Conservation (phyloP, 2,797 vertebrate species). For the Periophthalmus magnuspinnatus region DNA sequence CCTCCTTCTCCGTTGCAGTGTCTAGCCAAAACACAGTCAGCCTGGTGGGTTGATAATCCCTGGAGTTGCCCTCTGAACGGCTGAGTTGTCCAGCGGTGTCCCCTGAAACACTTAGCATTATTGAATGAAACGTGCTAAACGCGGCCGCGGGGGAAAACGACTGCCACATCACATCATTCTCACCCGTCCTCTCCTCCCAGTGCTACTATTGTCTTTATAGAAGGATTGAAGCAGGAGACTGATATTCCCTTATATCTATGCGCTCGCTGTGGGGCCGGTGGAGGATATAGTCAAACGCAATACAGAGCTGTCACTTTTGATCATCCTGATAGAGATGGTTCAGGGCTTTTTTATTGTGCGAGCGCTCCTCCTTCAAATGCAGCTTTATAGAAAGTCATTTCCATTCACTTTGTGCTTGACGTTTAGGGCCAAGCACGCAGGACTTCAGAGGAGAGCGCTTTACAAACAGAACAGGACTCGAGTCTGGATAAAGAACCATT, state of each 20-base stretch:
- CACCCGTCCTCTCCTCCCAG: slow-evolving; percentile 54
- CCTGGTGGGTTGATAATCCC: slow-evolving; percentile 51
- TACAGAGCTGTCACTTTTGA: slow-evolving; percentile 74
- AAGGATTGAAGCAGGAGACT: slow-evolving; percentile 57
- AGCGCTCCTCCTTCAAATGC: slow-evolving; percentile 37
- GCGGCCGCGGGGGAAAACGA: slow-evolving; percentile 56
- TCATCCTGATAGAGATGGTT: slow-evolving; percentile 65
- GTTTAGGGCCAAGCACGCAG: slow-evolving; percentile 13
- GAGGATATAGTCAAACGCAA: slow-evolving; percentile 56
- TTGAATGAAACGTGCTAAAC: slow-evolving; percentile 67
- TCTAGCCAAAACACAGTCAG: slow-evolving; percentile 30
- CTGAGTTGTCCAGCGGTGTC: slow-evolving; percentile 44
- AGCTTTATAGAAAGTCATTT: slow-evolving; percentile 51
- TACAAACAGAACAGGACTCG: slow-evolving; percentile 30
- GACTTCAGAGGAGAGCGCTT: slow-evolving; percentile 35
- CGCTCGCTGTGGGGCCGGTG: slow-evolving; percentile 34
- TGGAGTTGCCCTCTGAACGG: slow-evolving; percentile 40
- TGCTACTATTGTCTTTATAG: slow-evolving; percentile 62
- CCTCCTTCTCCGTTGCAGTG: slow-evolving; percentile 16
- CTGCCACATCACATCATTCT: slow-evolving; percentile 62
- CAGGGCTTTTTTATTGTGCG: slow-evolving; percentile 23
- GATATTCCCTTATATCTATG: slow-evolving; percentile 62
- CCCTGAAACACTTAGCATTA: slow-evolving; percentile 62
- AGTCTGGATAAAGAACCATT: slow-evolving; percentile 10
- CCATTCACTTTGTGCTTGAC: slow-evolving; percentile 37